Evolutionary conservation across 2,888 invertebrate genomes (phyloP).

Genomic region (Drosophila mimica): DNA sequence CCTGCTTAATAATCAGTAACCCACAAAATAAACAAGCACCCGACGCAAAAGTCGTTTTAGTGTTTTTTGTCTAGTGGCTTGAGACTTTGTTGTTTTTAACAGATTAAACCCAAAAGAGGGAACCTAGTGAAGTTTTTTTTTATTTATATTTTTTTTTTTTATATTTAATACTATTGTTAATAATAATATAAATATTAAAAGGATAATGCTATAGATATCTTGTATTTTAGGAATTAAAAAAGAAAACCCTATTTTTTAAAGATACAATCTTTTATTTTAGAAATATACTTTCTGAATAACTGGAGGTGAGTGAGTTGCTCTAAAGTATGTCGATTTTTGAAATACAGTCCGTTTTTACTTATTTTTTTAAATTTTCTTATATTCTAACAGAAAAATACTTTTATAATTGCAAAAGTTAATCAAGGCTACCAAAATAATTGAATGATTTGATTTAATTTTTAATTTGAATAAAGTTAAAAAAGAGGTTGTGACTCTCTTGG

Average conservation of each 20-base stretch:
- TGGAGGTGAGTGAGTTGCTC: rapidly evolving
- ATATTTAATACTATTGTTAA: too few relatives aligned
- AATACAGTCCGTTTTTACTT: too few relatives aligned
- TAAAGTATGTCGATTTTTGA: background rate
- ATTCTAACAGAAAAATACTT: too few relatives aligned
- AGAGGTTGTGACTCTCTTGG: background rate
- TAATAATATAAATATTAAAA: background rate
- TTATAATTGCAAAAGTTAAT: background rate
- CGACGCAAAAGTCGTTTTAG: background rate
- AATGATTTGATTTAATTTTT: background rate
- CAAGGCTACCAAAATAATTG: background rate
- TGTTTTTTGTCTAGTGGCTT: conserved; percentile 19
- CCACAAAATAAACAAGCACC: conserved; percentile 34
- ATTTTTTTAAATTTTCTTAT: too few relatives aligned
- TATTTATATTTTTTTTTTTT: too few relatives aligned
- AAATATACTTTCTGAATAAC: background rate
- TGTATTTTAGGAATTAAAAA: too few relatives aligned
- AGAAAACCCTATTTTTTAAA: too few relatives aligned
- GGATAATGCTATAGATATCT: too few relatives aligned
- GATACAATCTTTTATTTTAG: background rate
- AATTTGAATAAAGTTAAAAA: background rate
- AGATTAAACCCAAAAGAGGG: background rate
- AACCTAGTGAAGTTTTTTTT: background rate
- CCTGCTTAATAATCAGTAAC: conserved; percentile 23
- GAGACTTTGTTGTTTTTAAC: conserved; percentile 43